Base-by-base conservation (phyloP, 2,113 vertebrate species). In the Budorcas taxicolor region DNA sequence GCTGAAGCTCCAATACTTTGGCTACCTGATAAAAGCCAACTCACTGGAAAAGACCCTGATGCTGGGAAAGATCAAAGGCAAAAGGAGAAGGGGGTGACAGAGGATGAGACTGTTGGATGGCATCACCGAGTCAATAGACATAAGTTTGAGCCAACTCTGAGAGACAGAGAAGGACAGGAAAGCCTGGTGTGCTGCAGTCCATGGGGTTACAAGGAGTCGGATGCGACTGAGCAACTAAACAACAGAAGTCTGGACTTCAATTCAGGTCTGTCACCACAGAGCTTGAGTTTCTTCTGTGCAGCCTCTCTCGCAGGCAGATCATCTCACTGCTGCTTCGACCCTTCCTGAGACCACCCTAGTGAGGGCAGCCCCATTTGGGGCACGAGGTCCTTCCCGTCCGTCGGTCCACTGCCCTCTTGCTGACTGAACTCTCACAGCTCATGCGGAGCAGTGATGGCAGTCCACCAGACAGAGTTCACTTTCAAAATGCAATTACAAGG, bases 131-230 rank as follows among this genome's bases (percentile, higher is more conserved):
- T 71, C n/a, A 71, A 12, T 1, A 19, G n/a, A 71, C n/a, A 0
- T 36, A n/a, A 40, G 67, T 71, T 23, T 71, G 67, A 71, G n/a
- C 19, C 36, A 40, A 40, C 19, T 71, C 19, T 71, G 67, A 21
- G 19, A 67, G 19, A n/a, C 67, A 71, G n/a, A 23, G n/a, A 23
- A 71, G 67, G 67, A 40, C 67, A 23, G n/a, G 19, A n/a, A 40
- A 71, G n/a, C 21, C 67, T 40, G n/a, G 67, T 12, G 67, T 40
- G 67, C 67, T 71, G 67, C 67, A 36, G 67, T 12, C 67, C n/a
- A 23, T 2, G n/a, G n/a, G 67, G 10, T 0, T 40, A 19, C 67
- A 71, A 36, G 19, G n/a, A 40, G n/a, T 12, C 19, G 0, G 67
- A 23, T 23, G 67, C 0, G 5, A 23, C 67, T 23, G 19, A 40